These are phyloP conservation scores for Cerceris ruficornis DNA, from an alignment of 2,888 invertebrate species.

Conservation along the genomic window DNA sequence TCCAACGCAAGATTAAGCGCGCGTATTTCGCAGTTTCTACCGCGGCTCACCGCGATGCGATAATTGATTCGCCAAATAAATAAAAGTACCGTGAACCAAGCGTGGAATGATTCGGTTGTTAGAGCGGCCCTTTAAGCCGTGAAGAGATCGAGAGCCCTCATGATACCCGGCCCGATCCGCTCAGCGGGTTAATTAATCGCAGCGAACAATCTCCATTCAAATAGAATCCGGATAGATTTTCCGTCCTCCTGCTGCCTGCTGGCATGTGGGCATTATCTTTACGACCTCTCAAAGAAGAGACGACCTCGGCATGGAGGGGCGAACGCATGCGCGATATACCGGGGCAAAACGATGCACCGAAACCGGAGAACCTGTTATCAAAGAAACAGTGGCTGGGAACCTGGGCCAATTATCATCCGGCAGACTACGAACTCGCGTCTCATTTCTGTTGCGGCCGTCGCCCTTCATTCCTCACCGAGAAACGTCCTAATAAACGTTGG, in stretches of 20 bases:
- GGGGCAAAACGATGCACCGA: conserved; percentile 55
- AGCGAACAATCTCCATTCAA: conserved; percentile 63
- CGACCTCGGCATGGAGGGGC: conserved; percentile 49
- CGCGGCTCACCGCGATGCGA: not conserved
- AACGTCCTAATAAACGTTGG: no score
- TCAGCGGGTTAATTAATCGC: conserved; percentile 63
- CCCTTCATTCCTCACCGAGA: conserved; percentile 25
- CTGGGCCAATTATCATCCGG: conserved; percentile 74
- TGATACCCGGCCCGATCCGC: conserved; percentile 46
- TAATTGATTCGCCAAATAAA: not conserved
- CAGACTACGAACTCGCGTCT: conserved; percentile 40
- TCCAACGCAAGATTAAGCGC: not conserved
- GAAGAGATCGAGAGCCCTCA: conserved; percentile 45
- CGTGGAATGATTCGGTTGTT: not conserved
- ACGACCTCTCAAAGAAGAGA: conserved; percentile 68
- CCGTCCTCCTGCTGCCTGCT: conserved; percentile 54
- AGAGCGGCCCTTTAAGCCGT: not conserved
- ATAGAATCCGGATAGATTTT: conserved; percentile 65
- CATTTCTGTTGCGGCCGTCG: conserved; percentile 27
- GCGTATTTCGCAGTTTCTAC: no score
- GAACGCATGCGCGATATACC: conserved; percentile 68
- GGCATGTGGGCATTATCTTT: conserved; percentile 75
- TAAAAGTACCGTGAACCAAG: not conserved
- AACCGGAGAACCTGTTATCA: conserved; percentile 77
- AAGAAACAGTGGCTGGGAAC: conserved; percentile 72